These are phyloP conservation scores for Aphelenchoides fujianensis DNA, from an alignment of 1,140 invertebrate genomes.

Conservation along the genomic window DNA sequence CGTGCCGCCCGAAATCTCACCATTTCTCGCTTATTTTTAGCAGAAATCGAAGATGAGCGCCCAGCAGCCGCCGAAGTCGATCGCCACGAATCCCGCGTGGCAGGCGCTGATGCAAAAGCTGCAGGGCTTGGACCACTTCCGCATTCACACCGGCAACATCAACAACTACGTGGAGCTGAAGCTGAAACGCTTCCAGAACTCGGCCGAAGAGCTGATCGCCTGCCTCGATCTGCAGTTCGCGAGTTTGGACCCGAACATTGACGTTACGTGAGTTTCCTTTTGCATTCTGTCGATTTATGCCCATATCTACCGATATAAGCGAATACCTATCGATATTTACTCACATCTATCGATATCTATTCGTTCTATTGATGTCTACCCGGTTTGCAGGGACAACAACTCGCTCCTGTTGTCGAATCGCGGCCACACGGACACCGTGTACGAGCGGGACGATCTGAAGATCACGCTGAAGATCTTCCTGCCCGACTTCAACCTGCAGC, in stretches of 20 bases:
- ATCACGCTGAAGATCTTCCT: slow-evolving; percentile 59
- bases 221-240: slow-evolving; percentile 55
- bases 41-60: too few relatives aligned
- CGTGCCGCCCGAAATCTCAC: too few relatives aligned
- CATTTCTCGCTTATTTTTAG: too few relatives aligned
- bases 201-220: slow-evolving; percentile 54
- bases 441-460: slow-evolving; percentile 59
- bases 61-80: not conserved
- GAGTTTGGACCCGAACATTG: slow-evolving; percentile 34
- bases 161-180: slow-evolving; percentile 60
- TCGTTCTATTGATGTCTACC: not conserved
- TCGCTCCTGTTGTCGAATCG: slow-evolving; percentile 54
- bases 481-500: slow-evolving; percentile 38
- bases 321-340: too few relatives aligned
- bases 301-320: too few relatives aligned
- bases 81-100: slow-evolving; percentile 10
- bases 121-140: slow-evolving; percentile 42
- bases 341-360: too few relatives aligned
- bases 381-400: slow-evolving; percentile 49
- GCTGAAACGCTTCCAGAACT: slow-evolving; percentile 54
- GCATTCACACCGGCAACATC: slow-evolving; percentile 58
- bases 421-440: slow-evolving; percentile 42
- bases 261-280: slow-evolving; percentile 37
- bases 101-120: slow-evolving; percentile 27
- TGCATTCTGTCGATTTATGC: slow-evolving; percentile 10